phyloP scores from a whole-genome alignment of 2,113 vertebrate genomes.

The Pygathrix nemaeus region DNA sequence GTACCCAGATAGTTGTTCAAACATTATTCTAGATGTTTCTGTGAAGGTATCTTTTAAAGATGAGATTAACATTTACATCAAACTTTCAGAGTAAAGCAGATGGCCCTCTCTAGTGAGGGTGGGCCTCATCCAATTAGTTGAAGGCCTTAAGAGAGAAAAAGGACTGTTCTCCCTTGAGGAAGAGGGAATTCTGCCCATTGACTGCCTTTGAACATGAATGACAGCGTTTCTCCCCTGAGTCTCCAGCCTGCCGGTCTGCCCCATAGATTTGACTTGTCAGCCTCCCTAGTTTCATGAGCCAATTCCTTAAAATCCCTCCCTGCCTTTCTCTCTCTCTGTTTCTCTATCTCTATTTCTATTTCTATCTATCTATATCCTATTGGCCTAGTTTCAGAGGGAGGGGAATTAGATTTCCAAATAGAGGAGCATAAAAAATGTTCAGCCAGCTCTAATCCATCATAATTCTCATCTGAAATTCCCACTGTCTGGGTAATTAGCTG shows the following conservation, averaged over 20 bases:
- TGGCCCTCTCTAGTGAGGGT: neutral
- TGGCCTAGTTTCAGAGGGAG: neutral
- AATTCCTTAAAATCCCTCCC: neutral
- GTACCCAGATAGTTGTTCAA: neutral
- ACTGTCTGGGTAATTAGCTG: neutral
- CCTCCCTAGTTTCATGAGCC: neutral
- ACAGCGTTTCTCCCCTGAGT: neutral
- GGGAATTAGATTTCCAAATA: neutral
- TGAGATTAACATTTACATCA: neutral
- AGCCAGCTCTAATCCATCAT: neutral
- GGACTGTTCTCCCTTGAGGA: neutral
- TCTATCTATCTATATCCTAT: too few relatives aligned
- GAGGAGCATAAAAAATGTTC: neutral
- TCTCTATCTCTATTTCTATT: too few relatives aligned
- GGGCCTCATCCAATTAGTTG: neutral
- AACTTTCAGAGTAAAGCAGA: neutral
- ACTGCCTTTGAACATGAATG: neutral
- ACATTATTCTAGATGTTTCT: neutral
- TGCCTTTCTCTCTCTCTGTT: neutral
- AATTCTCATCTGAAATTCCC: neutral
- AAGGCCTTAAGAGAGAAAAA: neutral
- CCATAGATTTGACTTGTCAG: neutral
- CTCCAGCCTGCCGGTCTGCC: neutral
- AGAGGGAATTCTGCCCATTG: neutral
- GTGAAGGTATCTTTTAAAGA: neutral